Conservation (phyloP, 2,113 vertebrate species). For the Heliornis fulica region DNA sequence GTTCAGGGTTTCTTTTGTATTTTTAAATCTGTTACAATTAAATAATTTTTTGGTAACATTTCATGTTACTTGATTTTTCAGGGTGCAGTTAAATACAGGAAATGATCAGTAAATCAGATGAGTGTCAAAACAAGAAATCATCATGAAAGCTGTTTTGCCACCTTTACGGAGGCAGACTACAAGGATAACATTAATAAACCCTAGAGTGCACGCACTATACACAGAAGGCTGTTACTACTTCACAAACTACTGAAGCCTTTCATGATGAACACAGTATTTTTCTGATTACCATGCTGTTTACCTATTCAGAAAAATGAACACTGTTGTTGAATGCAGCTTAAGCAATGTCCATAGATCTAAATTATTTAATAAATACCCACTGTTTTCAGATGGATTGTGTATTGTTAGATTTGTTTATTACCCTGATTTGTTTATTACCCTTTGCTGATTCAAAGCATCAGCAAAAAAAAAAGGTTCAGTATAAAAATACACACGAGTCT, state of each 20-base stretch:
- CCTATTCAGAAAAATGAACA: neutral
- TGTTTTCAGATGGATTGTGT: neutral
- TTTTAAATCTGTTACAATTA: neutral
- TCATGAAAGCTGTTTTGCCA: neutral
- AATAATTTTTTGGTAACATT: neutral
- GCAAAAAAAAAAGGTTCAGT: neutral
- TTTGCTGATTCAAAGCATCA: neutral
- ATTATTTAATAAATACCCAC: neutral
- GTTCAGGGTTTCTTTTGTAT: neutral
- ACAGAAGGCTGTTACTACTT: neutral
- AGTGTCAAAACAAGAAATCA: neutral
- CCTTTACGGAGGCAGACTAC: neutral
- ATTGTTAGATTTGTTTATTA: neutral
- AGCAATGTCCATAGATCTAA: neutral
- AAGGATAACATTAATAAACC: neutral
- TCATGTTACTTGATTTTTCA: neutral
- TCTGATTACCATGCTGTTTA: neutral
- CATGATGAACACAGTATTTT: neutral
- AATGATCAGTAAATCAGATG: neutral
- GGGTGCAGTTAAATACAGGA: neutral
- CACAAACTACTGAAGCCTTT: neutral
- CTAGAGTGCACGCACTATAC: neutral
- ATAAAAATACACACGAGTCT: neutral
- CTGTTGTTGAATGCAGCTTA: neutral
- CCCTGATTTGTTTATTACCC: neutral